These are phyloP conservation scores for Manduca sexta DNA, from an alignment of 1,140 invertebrate genomes.

Conservation along the genomic window DNA sequence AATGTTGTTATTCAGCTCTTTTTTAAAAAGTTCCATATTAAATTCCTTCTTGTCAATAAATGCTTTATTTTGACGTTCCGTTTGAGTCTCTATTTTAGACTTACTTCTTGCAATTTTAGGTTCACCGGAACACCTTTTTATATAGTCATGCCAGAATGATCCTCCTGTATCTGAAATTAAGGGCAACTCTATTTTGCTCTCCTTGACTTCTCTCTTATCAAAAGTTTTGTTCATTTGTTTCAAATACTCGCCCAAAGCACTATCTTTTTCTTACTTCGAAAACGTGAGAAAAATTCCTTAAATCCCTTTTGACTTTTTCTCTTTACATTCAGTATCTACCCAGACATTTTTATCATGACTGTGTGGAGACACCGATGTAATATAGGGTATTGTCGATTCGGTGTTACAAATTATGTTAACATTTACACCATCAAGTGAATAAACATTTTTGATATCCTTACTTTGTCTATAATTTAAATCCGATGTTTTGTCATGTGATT, in stretches of 20 bases:
- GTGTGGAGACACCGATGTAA: background rate
- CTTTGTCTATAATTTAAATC: background rate
- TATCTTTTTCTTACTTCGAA: conserved; percentile 7
- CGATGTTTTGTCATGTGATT: conserved; percentile 20
- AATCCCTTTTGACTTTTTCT: conserved; percentile 20
- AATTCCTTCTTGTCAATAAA: too few relatives aligned
- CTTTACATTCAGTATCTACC: background rate
- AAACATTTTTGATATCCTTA: conserved; percentile 22
- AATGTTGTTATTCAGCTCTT: too few relatives aligned
- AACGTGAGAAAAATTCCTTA: conserved; percentile 16
- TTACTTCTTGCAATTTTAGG: background rate
- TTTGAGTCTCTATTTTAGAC: background rate
- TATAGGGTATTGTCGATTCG: conserved; percentile 8
- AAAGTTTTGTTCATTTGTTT: background rate
- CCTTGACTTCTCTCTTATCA: conserved; percentile 12
- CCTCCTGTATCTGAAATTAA: conserved; percentile 24
- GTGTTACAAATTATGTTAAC: conserved; percentile 49
- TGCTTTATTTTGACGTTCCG: too few relatives aligned
- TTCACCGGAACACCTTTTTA: conserved; percentile 12
- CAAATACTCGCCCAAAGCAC: conserved; percentile 2
- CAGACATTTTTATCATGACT: background rate
- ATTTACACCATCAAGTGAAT: conserved; percentile 44
- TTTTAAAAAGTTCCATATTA: too few relatives aligned
- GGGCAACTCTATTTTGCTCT: conserved; percentile 19
- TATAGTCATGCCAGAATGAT: conserved; percentile 28